Conservation (phyloP, 2,113 vertebrate genomes). For the Pyrgilauda ruficollis region DNA sequence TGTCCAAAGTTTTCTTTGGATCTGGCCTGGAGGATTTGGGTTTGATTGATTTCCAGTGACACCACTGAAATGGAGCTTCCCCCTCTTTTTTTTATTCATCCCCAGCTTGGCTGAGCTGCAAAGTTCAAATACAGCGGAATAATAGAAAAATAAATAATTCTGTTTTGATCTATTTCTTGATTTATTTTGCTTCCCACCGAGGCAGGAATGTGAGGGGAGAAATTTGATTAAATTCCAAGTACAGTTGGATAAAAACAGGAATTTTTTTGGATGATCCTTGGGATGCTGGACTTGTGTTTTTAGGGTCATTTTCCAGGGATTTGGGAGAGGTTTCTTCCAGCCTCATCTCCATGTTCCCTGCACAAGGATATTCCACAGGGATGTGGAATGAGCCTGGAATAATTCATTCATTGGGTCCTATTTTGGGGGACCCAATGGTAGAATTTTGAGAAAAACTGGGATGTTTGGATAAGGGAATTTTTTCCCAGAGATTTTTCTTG, state of each 20-base stretch:
- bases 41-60: neutral
- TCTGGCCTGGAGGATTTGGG: neutral
- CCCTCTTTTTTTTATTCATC: neutral
- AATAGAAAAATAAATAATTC: neutral
- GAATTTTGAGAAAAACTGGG: neutral
- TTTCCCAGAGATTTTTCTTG: neutral
- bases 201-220: neutral
- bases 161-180: neutral
- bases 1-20: slow-evolving; percentile 31
- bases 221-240: neutral
- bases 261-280: neutral
- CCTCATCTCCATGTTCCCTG: neutral
- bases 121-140: neutral
- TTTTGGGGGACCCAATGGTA: neutral
- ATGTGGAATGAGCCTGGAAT: neutral
- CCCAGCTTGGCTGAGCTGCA: neutral
- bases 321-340: neutral
- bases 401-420: neutral
- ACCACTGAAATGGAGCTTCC: neutral
- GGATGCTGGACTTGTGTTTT: neutral
- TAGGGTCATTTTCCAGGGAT: neutral
- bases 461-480: neutral
- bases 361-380: neutral
- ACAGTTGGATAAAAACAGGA: neutral
- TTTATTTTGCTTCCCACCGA: slow-evolving; percentile 6